Conservation (phyloP, 2,113 vertebrate genomes). For the Tretioscincus oriximinensis region DNA sequence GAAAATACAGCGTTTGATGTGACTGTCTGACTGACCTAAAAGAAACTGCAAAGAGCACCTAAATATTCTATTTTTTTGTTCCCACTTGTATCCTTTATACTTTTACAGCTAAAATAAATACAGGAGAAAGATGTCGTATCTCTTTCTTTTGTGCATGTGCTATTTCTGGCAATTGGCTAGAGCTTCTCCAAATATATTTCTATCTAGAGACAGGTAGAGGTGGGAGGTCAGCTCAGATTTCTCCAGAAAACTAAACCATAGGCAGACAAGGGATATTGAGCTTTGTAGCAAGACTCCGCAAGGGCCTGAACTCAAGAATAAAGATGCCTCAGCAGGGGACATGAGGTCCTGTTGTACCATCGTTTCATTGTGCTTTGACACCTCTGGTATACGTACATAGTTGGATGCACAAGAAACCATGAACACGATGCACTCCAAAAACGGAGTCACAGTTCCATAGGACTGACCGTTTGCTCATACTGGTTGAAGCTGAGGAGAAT, state of each 20-base stretch:
- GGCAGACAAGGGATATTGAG: background rate
- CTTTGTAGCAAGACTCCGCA: background rate
- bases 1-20: background rate
- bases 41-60: background rate
- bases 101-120: background rate
- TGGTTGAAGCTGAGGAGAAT: background rate
- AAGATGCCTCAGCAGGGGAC: background rate
- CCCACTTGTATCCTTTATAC: background rate
- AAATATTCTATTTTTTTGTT: background rate
- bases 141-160: slow-evolving; percentile 3
- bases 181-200: background rate
- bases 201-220: background rate
- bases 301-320: background rate
- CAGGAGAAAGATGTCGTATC: no score
- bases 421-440: background rate
- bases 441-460: background rate
- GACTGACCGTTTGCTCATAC: background rate
- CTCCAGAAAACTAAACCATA: background rate
- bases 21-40: background rate
- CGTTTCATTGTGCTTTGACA: background rate
- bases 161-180: slow-evolving; percentile 2
- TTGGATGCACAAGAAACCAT: background rate
- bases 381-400: background rate
- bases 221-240: background rate
- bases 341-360: background rate